phyloP scores from a whole-genome alignment of 2,888 invertebrate species.

The Cacoxenus indagator region DNA sequence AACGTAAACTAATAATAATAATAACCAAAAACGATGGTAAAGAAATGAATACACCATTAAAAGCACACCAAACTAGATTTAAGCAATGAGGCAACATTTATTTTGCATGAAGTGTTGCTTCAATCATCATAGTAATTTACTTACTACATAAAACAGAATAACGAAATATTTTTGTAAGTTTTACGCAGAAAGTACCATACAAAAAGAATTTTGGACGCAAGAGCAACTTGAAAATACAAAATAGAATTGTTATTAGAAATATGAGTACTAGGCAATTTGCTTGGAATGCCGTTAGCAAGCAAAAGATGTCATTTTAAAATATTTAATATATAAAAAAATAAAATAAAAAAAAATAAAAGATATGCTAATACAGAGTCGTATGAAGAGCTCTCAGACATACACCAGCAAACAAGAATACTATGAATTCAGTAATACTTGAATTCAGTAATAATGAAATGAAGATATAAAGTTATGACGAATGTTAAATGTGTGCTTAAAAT shows the following conservation, averaged over 20 bases:
- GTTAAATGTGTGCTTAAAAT: neutral
- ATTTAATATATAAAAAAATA: neutral
- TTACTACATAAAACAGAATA: slow-evolving; percentile 20
- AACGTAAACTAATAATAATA: too few relatives aligned
- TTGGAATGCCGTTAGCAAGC: neutral
- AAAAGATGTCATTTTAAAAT: neutral
- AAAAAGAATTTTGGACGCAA: slow-evolving; percentile 19
- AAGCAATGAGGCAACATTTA: neutral
- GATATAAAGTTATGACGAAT: neutral
- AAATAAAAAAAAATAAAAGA: neutral
- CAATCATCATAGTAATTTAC: neutral
- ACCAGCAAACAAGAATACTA: too few relatives aligned
- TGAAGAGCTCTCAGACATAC: too few relatives aligned
- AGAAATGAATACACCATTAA: too few relatives aligned
- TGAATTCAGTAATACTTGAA: neutral
- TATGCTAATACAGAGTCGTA: neutral
- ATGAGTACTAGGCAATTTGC: too few relatives aligned
- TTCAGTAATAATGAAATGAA: neutral
- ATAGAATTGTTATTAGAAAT: neutral
- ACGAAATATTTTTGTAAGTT: slow-evolving; percentile 16
- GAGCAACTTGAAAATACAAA: neutral
- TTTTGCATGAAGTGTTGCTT: neutral
- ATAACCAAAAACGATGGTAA: too few relatives aligned
- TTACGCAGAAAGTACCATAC: slow-evolving; percentile 1
- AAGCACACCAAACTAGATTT: slow-evolving; percentile 12